Conservation (phyloP, 2,888 invertebrate genomes). For the Stictocephala bisonia region DNA sequence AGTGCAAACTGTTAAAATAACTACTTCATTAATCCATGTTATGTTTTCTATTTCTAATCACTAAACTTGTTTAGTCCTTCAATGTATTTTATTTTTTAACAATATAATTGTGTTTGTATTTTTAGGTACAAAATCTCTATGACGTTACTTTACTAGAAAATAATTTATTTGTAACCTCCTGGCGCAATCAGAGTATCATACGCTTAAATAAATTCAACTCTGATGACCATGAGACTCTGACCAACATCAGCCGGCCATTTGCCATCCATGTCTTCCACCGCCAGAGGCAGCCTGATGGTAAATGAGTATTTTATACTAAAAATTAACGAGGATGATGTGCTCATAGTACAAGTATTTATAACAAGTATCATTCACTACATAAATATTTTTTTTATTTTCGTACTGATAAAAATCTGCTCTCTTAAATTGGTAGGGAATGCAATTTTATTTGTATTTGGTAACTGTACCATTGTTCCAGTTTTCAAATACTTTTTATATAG, state of each 20-base stretch:
- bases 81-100: neutral
- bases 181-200: constrained; percentile 74
- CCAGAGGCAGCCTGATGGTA: constrained; percentile 80
- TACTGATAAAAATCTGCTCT: too few species aligned
- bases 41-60: neutral
- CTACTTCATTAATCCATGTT: neutral
- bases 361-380: too few species aligned
- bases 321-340: too few species aligned
- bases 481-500: too few species aligned
- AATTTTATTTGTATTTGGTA: too few species aligned
- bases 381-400: too few species aligned
- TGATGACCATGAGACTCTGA: constrained; percentile 66
- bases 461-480: too few species aligned
- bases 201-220: constrained; percentile 71
- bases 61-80: neutral
- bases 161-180: constrained; percentile 78
- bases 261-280: constrained; percentile 80
- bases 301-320: constrained; percentile 60
- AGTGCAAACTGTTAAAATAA: too few species aligned
- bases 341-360: too few species aligned
- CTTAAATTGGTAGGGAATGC: too few species aligned
- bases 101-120: too few species aligned
- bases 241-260: constrained; percentile 71
- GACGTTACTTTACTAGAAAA: constrained; percentile 81
- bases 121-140: constrained; percentile 74